Percentiles rank a stretch among this genome's conserved stretches.
Conservation (phyloP, 2,888 invertebrate genomes). For the Ennomos erosarius region DNA sequence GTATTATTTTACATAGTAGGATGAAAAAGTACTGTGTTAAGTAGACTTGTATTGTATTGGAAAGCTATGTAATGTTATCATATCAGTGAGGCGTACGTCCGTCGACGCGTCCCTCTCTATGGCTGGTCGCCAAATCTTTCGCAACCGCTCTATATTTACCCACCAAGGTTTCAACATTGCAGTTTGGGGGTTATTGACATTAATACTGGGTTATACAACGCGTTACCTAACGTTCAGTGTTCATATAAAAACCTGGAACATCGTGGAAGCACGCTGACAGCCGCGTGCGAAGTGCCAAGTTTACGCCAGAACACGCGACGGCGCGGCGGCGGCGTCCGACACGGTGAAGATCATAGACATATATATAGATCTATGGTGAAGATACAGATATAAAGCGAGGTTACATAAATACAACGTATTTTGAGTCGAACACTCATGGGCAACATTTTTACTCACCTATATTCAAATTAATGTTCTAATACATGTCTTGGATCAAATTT, state of each 20-base stretch:
- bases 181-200: conserved; percentile 84
- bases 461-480: conserved; percentile 11
- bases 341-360: no score
- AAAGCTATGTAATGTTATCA: conserved; percentile 54
- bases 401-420: conserved; percentile 52
- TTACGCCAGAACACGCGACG: conserved; percentile 58
- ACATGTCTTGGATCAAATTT: conserved; percentile 4
- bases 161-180: conserved; percentile 77
- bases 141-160: conserved; percentile 75
- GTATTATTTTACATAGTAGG: background rate
- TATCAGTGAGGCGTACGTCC: conserved; percentile 61
- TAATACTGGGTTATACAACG: conserved; percentile 68
- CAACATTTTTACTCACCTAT: conserved; percentile 9
- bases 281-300: conserved; percentile 71
- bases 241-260: conserved; percentile 57
- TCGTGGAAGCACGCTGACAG: conserved; percentile 53
- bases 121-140: conserved; percentile 79
- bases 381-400: conserved; percentile 72
- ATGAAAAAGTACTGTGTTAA: background rate
- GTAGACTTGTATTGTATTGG: background rate
- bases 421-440: conserved; percentile 38
- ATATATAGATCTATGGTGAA: no score
- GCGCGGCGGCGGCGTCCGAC: conserved; percentile 45
- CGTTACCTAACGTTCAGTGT: conserved; percentile 61
- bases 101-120: conserved; percentile 50